phyloP scores from a whole-genome alignment of 2,797 vertebrate species.

The Danio albolineatus region DNA sequence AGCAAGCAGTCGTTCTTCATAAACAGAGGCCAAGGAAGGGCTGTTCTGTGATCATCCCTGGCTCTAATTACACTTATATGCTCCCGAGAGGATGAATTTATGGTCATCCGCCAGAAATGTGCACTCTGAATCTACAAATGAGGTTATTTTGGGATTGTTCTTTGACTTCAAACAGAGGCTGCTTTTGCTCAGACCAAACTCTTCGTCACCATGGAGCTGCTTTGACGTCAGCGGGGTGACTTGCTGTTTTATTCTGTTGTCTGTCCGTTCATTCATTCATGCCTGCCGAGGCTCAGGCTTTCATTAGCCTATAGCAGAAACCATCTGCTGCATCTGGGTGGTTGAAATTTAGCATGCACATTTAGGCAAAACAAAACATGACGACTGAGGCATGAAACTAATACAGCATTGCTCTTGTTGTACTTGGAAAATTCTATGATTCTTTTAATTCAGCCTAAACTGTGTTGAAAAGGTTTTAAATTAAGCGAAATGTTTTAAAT shows the following conservation, averaged over 20 bases:
- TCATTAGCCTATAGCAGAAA: constrained; percentile 20
- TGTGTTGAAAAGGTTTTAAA: background rate
- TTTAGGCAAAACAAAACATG: background rate
- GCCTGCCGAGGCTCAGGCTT: constrained; percentile 29
- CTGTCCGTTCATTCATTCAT: background rate
- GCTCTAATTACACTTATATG: constrained; percentile 43
- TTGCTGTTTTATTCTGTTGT: constrained; percentile 59
- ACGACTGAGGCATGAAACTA: background rate
- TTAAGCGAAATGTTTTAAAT: background rate
- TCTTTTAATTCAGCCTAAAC: background rate
- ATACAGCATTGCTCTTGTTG: background rate
- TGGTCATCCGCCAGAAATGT: constrained; percentile 7
- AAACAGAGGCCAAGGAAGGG: constrained; percentile 1
- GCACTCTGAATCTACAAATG: background rate
- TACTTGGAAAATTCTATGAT: background rate
- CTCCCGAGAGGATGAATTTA: constrained; percentile 20
- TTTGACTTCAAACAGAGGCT: constrained; percentile 55
- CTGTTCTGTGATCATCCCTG: constrained; percentile 39
- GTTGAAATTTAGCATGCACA: background rate
- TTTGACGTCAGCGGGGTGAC: constrained; percentile 71
- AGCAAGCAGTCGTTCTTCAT: background rate
- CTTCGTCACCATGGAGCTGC: constrained; percentile 73
- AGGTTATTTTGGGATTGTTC: constrained; percentile 57
- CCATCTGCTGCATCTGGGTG: constrained; percentile 11
- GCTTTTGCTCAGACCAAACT: constrained; percentile 53